phyloP scores from a whole-genome alignment of 2,888 invertebrate genomes.

The Melanotus villosus region DNA sequence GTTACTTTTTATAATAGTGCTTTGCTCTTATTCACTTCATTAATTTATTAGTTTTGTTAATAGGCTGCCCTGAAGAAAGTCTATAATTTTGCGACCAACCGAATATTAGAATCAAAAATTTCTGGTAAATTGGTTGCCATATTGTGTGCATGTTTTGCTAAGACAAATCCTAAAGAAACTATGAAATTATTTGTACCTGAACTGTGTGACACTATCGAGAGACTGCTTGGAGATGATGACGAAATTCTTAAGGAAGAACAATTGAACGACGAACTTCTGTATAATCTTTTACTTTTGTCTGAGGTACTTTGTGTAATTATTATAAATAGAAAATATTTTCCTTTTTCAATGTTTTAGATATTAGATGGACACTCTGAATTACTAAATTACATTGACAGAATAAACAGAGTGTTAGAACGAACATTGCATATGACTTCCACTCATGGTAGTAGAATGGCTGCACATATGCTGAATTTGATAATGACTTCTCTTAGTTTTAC shows the following conservation, averaged over 20 bases:
- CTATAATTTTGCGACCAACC: conserved; percentile 79
- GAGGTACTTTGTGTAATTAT: too few species aligned
- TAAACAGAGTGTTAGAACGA: conserved; percentile 79
- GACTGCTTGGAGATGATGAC: conserved; percentile 75
- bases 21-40: too few species aligned
- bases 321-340: too few species aligned
- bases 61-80: conserved; percentile 82
- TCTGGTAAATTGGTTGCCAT: conserved; percentile 86
- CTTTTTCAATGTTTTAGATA: too few species aligned
- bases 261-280: conserved; percentile 83
- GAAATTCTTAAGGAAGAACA: conserved; percentile 82
- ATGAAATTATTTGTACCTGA: conserved; percentile 81
- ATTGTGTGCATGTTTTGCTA: conserved; percentile 77
- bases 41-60: conserved; percentile 11
- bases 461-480: conserved; percentile 74
- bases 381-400: conserved; percentile 75
- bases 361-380: conserved; percentile 77
- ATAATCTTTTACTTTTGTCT: conserved; percentile 81
- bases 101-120: conserved; percentile 87
- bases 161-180: conserved; percentile 79
- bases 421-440: conserved; percentile 79
- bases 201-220: conserved; percentile 77
- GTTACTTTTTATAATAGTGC: too few species aligned
- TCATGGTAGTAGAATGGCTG: conserved; percentile 76
- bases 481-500: conserved; percentile 75